These are phyloP conservation scores for Ctenomys sociabilis DNA, from an alignment of 2,113 vertebrate genomes.

Conservation along the genomic window DNA sequence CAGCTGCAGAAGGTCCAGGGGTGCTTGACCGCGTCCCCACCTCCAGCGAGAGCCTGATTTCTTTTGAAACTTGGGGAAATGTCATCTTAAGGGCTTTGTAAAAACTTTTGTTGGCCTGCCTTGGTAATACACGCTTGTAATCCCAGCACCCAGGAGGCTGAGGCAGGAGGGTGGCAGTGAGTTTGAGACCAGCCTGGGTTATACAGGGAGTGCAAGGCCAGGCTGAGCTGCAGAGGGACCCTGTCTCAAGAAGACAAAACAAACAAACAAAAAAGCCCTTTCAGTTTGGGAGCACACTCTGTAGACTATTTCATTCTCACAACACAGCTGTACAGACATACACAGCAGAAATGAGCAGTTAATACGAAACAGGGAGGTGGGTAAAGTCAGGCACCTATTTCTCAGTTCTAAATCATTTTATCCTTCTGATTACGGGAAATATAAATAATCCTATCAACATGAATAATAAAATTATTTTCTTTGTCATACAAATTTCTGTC, in stretches of 20 bases:
- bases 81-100: background rate
- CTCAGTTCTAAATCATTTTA: background rate
- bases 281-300: background rate
- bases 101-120: background rate
- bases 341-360: background rate
- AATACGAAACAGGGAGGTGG: too few species aligned
- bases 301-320: background rate
- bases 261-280: background rate
- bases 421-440: background rate
- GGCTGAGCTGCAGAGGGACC: too few species aligned
- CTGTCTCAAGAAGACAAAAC: too few species aligned
- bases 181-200: too few species aligned
- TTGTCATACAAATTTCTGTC: background rate
- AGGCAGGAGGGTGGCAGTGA: too few species aligned
- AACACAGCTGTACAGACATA: background rate
- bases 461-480: constrained; percentile 30
- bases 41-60: background rate
- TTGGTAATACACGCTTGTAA: too few species aligned
- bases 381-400: background rate
- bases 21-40: background rate
- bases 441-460: background rate
- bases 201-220: too few species aligned
- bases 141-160: too few species aligned
- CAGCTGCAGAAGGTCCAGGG: background rate
- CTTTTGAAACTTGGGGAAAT: constrained; percentile 29